Evolutionary conservation across 2,797 vertebrate genomes (phyloP).

Genomic region (Emys orbicularis): DNA sequence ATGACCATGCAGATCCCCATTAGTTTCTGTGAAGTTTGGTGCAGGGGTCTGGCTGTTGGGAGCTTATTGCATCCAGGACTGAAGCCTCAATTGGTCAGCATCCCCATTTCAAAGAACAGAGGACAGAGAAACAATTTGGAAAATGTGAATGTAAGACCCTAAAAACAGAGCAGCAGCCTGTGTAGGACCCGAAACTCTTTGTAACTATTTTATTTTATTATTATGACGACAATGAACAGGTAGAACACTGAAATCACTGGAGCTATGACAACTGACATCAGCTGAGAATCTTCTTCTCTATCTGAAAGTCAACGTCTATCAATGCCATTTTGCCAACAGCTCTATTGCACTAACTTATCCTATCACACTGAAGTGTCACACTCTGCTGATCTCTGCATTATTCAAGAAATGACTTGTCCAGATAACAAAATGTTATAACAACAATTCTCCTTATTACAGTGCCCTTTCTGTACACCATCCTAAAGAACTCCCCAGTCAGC

Average conservation of each 20-base stretch:
- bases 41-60: not conserved
- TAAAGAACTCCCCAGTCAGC: not conserved
- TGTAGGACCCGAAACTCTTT: not conserved
- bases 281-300: not conserved
- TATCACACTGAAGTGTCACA: not conserved
- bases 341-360: not conserved
- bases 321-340: not conserved
- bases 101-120: not conserved
- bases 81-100: not conserved
- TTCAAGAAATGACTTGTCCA: slow-evolving; percentile 16
- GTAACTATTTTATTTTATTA: not conserved
- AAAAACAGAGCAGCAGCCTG: not conserved
- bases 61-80: not conserved
- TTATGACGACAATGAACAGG: not conserved
- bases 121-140: not conserved
- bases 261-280: not conserved
- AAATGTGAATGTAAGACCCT: not conserved
- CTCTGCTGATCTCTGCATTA: not conserved
- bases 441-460: not conserved
- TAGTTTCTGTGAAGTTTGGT: not conserved
- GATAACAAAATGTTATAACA: not conserved
- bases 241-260: not conserved
- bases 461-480: not conserved
- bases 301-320: not conserved
- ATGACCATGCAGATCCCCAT: not conserved